phyloP scores from a whole-genome alignment of 2,888 invertebrate species.

The Prosopocoilus inquinatus region DNA sequence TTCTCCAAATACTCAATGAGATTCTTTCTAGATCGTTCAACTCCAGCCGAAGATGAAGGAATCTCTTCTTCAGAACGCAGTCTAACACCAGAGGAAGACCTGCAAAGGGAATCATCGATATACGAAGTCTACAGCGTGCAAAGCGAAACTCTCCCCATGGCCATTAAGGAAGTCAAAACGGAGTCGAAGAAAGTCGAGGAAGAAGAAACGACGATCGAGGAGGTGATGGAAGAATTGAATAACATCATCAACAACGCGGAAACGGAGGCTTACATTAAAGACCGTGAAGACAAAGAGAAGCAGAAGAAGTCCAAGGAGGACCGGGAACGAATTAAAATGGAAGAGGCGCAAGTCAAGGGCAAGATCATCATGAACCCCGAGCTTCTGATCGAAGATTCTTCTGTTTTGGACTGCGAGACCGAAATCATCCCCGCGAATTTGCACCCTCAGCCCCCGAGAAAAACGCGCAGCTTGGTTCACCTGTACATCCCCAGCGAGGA shows the following conservation, averaged over 20 bases:
- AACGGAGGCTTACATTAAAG: constrained; percentile 61
- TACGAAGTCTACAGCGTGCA: constrained; percentile 62
- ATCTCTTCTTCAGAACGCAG: constrained; percentile 84
- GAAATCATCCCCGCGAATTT: constrained; percentile 77
- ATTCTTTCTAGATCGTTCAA: constrained; percentile 60
- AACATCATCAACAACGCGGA: constrained; percentile 85
- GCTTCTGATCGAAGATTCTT: constrained; percentile 31
- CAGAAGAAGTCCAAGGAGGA: constrained; percentile 18
- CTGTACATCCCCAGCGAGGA: constrained; percentile 64
- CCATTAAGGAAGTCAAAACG: constrained; percentile 20
- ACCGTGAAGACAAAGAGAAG: constrained; percentile 36
- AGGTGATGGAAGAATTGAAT: constrained; percentile 80
- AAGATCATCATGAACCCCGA: constrained; percentile 41
- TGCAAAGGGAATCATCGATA: constrained; percentile 59
- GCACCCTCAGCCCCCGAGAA: constrained; percentile 77
- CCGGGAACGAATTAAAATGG: constrained; percentile 36
- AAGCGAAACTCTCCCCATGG: constrained; percentile 56
- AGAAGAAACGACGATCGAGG: constrained; percentile 81
- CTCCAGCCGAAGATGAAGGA: constrained; percentile 84
- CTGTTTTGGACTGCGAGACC: constrained; percentile 55
- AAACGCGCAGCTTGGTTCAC: constrained; percentile 69
- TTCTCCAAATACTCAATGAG: no score
- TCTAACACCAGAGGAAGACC: constrained; percentile 68
- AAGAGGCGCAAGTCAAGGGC: constrained; percentile 40
- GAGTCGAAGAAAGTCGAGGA: constrained; percentile 48